Percentiles rank a stretch among this genome's conserved stretches.
phyloP scores from a whole-genome alignment of 2,888 invertebrate species.

The Elaeidobius kamerunicus region DNA sequence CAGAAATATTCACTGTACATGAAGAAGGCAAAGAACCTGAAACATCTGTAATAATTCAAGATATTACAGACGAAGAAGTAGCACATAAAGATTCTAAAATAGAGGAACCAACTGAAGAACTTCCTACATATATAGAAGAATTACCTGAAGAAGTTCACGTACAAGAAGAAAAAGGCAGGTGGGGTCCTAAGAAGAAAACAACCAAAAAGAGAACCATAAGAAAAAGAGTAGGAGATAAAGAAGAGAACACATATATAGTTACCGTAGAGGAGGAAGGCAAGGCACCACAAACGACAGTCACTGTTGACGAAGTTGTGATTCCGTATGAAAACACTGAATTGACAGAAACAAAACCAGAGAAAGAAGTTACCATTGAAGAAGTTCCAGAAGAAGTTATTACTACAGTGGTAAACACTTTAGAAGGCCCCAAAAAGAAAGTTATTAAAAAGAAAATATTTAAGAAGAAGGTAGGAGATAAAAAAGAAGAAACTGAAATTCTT shows the following conservation, averaged over 20 bases:
- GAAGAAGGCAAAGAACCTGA: conserved; percentile 49
- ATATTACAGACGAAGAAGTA: conserved; percentile 33
- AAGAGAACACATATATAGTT: conserved; percentile 42
- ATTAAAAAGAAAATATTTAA: conserved; percentile 36
- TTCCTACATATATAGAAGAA: conserved; percentile 38
- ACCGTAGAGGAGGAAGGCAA: conserved; percentile 41
- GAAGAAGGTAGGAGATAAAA: conserved; percentile 41
- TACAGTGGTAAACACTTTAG: conserved; percentile 29
- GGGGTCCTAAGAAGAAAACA: conserved; percentile 36
- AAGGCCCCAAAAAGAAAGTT: conserved; percentile 35
- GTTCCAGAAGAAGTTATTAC: conserved; percentile 37
- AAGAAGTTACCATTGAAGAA: conserved; percentile 43
- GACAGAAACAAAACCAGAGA: conserved; percentile 29
- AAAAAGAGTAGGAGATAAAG: conserved; percentile 43
- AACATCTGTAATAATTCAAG: conserved; percentile 41
- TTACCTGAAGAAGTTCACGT: conserved; percentile 42
- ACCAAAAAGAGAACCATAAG: conserved; percentile 45
- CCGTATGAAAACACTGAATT: conserved; percentile 40
- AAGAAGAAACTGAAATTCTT: conserved; percentile 44
- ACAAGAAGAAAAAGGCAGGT: conserved; percentile 41
- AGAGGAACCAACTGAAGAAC: conserved; percentile 25
- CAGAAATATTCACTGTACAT: conserved; percentile 50
- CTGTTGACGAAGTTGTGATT: conserved; percentile 39
- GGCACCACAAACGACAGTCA: conserved; percentile 38
- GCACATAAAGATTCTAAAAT: conserved; percentile 26